Base-by-base conservation (phyloP, 1,140 invertebrate genomes). In the Gonioctena quinquepunctata region DNA sequence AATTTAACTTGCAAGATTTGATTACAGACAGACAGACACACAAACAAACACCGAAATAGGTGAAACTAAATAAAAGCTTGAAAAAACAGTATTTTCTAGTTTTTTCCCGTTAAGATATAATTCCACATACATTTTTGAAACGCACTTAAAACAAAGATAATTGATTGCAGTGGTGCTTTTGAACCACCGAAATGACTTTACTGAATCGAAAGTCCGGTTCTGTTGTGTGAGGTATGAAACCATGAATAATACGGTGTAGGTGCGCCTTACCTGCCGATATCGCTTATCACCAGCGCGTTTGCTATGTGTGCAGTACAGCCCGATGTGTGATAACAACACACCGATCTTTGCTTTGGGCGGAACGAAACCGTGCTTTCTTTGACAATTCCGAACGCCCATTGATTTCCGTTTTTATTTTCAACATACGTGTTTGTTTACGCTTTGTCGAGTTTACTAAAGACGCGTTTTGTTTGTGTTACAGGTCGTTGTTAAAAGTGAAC, bases 301-400 rank as follows among this genome's bases (percentile, higher is more conserved):
- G 13, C 49, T 48, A 50, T 73, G 59, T 71, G 70, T 66, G 68
- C 70, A 66, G 49, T 71, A 52, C 68, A n/a, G 23, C 60, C 11
- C 60, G 26, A 18, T 25, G 50, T 69, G 69, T 65, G 74, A 77
- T 74, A 76, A 73, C 61, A 68, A 67, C 71, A 72, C 71, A 70
- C 74, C 76, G 76, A 76, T 76, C 76, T 77, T 75, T 77, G 72
- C 71, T 65, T 76, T 77, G 70, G 74, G 73, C 62, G 69, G 57
- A 71, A 72, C 67, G 50, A 59, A 22, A 21, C 33, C 27, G 64
- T 71, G 59, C 62, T 69, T 42, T 42, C 33, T 42, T 42, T 11
- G 33, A 42, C 16, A 42, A 42, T 25, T 13, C 13, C 11, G 22
- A 21, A 13, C 21, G 54, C 21, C 11, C 18, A 65, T 26, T 57